Base-by-base conservation (phyloP, 2,113 vertebrate genomes). In the Callithrix jacchus region DNA sequence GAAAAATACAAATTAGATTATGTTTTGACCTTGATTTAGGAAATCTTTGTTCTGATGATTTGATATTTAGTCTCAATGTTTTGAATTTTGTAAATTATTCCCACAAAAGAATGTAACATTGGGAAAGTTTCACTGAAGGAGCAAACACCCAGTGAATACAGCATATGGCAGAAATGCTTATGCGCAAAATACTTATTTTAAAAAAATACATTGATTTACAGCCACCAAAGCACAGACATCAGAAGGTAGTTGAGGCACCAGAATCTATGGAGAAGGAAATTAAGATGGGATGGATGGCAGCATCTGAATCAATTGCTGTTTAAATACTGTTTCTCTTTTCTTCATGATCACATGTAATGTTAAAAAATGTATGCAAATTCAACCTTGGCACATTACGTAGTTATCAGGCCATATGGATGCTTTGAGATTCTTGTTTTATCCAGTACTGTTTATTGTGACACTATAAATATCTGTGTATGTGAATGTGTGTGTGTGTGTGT, bases 391-490 rank as follows among this genome's bases (percentile, higher is more conserved):
- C 77, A 81, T 71, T 58, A 40, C 27, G 23, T 45, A 87, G 32
- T 17, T 77, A 27, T 76, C 18, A 80, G 49, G 32, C 6, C 45
- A 17, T 73, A 87, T 84, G 13, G 37, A 52, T 84, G 58, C 49
- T 87, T 87, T 52, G 35, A 94, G 77, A 87, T 74, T 89, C 20
- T 94, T 61, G 40, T 49, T 92, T 96, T 91, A 89, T 89, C 3
- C 17, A 66, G 45, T 83, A 49, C 13, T 89, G 3, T 73, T 56
- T 45, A 74, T 32, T 14, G 45, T 83, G 76, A 96, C 70, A 21
- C 4, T 76, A 13, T 58, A 86, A 58, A 40, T 35, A 10, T 7
- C 25, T 83, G 12, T 77, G 88, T 45, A 47, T 40, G 18, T 82
- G 18, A 14, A 4, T 74, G 54, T 68, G 30, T 3, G 21, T 58